phyloP scores from a whole-genome alignment of 2,797 vertebrate genomes.

The Trematomus bernacchii region DNA sequence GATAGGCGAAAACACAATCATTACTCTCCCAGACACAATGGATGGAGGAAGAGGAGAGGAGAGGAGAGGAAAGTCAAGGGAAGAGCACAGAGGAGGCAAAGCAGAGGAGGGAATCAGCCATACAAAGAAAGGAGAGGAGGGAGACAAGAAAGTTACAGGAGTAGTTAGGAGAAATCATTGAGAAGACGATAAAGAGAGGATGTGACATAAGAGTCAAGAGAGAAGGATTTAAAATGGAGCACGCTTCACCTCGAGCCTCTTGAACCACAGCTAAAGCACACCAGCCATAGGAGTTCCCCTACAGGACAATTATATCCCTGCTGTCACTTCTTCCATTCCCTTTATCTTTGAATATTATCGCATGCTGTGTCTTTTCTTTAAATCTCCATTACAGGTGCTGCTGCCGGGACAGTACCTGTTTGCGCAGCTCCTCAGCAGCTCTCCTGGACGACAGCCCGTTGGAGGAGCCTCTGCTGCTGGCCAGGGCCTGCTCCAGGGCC shows the following conservation, averaged over 20 bases:
- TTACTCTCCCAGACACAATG: slow-evolving; percentile 76
- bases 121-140: slow-evolving; percentile 26
- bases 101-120: slow-evolving; percentile 25
- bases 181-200: slow-evolving; percentile 17
- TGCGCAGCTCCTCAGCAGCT: slow-evolving; percentile 94
- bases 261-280: slow-evolving; percentile 2
- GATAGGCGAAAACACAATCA: slow-evolving; percentile 79
- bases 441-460: slow-evolving; percentile 89
- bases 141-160: slow-evolving; percentile 11
- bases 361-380: neutral
- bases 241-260: slow-evolving; percentile 4
- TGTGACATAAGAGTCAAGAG: slow-evolving; percentile 33
- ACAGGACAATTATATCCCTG: neutral
- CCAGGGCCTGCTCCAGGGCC: slow-evolving; percentile 85
- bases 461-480: slow-evolving; percentile 86
- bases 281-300: neutral
- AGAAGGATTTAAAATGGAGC: slow-evolving; percentile 15
- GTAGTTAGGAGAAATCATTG: slow-evolving; percentile 36
- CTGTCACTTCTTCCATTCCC: neutral
- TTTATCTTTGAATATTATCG: neutral
- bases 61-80: slow-evolving; percentile 10
- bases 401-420: slow-evolving; percentile 87
- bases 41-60: slow-evolving; percentile 38
- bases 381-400: neutral
- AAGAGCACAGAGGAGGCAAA: neutral